phyloP scores from a whole-genome alignment of 2,888 invertebrate genomes.

The Tridacna gigas region DNA sequence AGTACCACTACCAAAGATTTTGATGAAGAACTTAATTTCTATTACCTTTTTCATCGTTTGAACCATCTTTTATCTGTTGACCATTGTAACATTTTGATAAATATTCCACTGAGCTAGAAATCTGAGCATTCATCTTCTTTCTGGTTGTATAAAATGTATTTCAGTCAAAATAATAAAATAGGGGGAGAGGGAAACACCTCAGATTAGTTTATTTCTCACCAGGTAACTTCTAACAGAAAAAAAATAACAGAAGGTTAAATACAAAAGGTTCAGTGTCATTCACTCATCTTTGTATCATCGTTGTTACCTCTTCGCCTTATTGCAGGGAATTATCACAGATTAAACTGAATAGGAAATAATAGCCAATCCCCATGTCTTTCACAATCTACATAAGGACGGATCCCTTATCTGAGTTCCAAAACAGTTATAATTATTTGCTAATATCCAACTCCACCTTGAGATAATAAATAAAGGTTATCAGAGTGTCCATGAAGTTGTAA shows the following conservation, averaged over 20 bases:
- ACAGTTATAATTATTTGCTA: slow-evolving; percentile 4
- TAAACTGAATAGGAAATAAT: slow-evolving; percentile 10
- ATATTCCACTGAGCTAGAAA: too few species aligned
- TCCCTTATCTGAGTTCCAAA: neutral
- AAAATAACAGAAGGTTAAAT: slow-evolving; percentile 2
- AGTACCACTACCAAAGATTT: too few species aligned
- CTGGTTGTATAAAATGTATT: too few species aligned
- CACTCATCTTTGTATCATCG: neutral
- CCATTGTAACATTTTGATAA: too few species aligned
- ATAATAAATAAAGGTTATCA: slow-evolving; percentile 1
- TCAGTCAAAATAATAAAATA: too few species aligned
- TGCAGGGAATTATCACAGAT: neutral
- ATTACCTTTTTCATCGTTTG: too few species aligned
- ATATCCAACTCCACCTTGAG: slow-evolving; percentile 13
- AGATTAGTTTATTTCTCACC: too few species aligned
- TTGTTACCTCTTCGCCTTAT: slow-evolving; percentile 12
- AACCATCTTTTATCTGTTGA: too few species aligned
- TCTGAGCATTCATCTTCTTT: too few species aligned
- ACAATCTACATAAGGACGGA: neutral
- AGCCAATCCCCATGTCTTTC: neutral
- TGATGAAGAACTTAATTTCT: too few species aligned
- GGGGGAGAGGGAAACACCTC: too few species aligned
- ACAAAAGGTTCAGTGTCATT: slow-evolving; percentile 5
- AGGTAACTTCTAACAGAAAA: too few species aligned
- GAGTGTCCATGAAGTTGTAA: slow-evolving; percentile 12